A percentile compares a stretch with the other conserved stretches of the same genome.
phyloP scores from a whole-genome alignment of 2,113 vertebrate genomes.

The Sinocyclocheilus anshuiensis region DNA sequence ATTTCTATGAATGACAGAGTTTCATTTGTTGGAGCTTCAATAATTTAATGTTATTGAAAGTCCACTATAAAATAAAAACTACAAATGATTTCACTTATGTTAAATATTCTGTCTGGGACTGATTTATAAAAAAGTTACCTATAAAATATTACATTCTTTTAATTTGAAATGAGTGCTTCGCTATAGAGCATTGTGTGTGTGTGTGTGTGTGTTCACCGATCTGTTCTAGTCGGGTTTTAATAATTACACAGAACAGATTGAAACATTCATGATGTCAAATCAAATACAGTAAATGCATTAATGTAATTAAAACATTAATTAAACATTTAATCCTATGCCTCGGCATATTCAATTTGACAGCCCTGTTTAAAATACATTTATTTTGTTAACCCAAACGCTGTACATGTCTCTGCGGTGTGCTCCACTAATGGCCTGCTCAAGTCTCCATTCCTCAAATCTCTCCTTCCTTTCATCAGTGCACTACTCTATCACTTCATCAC shows the following conservation, averaged over 20 bases:
- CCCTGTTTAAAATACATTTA: neutral
- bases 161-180: too few species aligned
- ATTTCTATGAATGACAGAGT: too few species aligned
- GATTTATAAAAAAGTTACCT: too few species aligned
- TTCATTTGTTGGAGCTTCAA: too few species aligned
- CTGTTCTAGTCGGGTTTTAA: too few species aligned
- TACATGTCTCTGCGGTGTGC: conserved; percentile 13
- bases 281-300: neutral
- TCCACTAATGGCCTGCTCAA: conserved; percentile 37
- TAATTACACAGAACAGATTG: neutral
- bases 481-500: conserved; percentile 52
- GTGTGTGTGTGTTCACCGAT: too few species aligned
- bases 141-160: too few species aligned
- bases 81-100: too few species aligned
- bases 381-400: neutral
- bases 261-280: neutral
- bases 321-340: neutral
- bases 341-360: neutral
- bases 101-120: too few species aligned
- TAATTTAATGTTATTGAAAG: too few species aligned
- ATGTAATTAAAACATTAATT: neutral
- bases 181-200: too few species aligned
- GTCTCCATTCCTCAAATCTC: conserved; percentile 14
- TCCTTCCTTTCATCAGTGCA: conserved; percentile 52
- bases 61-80: too few species aligned